Evolutionary conservation across 2,888 invertebrate genomes (phyloP), one percentile per base, ranked within the genome.

Genomic region (Koerneria pararmatus): DNA sequence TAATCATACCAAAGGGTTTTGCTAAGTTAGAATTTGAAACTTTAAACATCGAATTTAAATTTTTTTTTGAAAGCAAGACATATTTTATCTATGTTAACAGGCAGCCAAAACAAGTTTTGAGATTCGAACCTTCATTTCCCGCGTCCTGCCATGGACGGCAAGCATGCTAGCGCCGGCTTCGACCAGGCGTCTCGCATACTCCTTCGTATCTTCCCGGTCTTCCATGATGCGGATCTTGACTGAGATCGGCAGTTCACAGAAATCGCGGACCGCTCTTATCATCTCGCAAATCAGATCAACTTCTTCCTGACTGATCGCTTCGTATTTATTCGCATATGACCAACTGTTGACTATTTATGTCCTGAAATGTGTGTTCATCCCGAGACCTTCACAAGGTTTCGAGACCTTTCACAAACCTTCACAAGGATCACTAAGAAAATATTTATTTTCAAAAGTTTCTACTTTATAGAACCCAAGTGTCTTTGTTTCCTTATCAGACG

Each of bases 131-230:
- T 56, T 68, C 76, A 82, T 81, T 11, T 97, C 95, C 67, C 92
- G 88, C 0, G 92, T 95, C 72, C 98, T 88, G 0, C 97, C 97
- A 86, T 98, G 98, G 29, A 98, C 92, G 6, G 97, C 94, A 37
- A 98, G 86, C 86, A 84, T 86, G 81, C 82, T 92, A 91, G 34
- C 98, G 94, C 81, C 81, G 60, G 97, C 91, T n/a, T 87, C 86
- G 85, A 95, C 95, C 72, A 98, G 85, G 92, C 95, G 92, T 85
- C 90, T 87, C 3, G 95, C 97, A 88, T 97, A 98, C 67, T 89
- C 85, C 24, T 97, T 88, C 0, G 97, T 94, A 84, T 90, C 91
- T 54, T 90, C 88, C 56, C 92, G 86, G 80, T 90, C 90, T 65
- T 91, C 89, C 86, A 94, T 63, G 3, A 95, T 88, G 76, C 98